These are phyloP conservation scores for Netelia virgata DNA, from an alignment of 2,888 invertebrate genomes.

Conservation along the genomic window DNA sequence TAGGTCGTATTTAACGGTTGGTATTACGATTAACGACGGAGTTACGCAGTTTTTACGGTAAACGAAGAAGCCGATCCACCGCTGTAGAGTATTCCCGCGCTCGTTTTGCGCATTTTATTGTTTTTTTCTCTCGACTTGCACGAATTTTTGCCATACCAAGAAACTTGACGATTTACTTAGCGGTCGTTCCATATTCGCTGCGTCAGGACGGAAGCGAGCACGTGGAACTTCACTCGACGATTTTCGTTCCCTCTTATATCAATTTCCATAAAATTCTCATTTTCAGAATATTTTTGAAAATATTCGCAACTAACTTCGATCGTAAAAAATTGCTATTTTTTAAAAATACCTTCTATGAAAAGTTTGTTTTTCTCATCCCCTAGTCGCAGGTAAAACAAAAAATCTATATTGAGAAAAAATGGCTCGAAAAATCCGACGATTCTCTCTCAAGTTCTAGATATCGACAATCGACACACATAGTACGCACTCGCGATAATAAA, in stretches of 20 bases:
- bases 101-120: slow-evolving; percentile 2
- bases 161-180: slow-evolving; percentile 7
- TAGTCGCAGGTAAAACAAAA: background rate
- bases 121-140: slow-evolving; percentile 5
- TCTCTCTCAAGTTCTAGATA: background rate
- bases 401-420: background rate
- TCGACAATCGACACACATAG: background rate
- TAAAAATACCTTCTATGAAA: too few species aligned
- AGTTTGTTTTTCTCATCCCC: too few species aligned
- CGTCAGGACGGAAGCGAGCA: background rate
- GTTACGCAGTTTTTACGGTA: slow-evolving; percentile 11
- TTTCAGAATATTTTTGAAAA: too few species aligned
- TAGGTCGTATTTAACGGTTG: slow-evolving; percentile 71
- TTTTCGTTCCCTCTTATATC: background rate
- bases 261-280: background rate
- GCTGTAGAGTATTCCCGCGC: background rate
- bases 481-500: background rate
- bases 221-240: background rate
- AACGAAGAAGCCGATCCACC: slow-evolving; percentile 20
- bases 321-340: too few species aligned
- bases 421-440: background rate
- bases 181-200: slow-evolving; percentile 24
- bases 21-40: slow-evolving; percentile 20
- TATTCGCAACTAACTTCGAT: too few species aligned
- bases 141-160: slow-evolving; percentile 14